Base-by-base conservation (phyloP, 2,113 vertebrate genomes). In the Cromileptes altivelis region DNA sequence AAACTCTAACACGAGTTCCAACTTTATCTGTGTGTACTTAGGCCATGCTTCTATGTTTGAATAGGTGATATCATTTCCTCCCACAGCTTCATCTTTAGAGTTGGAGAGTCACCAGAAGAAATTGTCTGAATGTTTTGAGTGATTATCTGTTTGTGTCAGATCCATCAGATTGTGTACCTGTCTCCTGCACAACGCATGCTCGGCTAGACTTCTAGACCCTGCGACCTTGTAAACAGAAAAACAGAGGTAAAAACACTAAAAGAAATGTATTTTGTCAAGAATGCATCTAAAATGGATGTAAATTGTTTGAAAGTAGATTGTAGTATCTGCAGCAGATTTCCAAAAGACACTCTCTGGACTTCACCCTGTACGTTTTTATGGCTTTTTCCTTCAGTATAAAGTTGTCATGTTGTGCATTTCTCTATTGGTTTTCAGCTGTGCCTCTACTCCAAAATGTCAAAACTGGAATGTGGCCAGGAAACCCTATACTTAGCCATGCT, bases 401-500 rank as follows among this genome's bases (percentile, higher is more conserved):
- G 70, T 74, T 74, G 63, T 79, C 72, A 62, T 65, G 23, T 75
- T 80, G 77, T 80, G 55, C 58, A 58, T 62, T 81, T 65, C 14
- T 49, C 30, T 25, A 27, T 55, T 49, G 57, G 4, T 75, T 70
- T 75, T 65, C 23, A 62, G 13, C 56, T 17, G 23, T 71, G 21
- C 25, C 10, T 86, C 69, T 42, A 63, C 60, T 69, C 18, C 62
- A 37, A 81, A 70, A 84, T 74, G 18, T 70, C 76, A 62, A 75
- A 82, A 71, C 61, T 70, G 25, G 68, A 83, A 60, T 81, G 37
- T 83, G 76, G 67, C 52, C 49, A 77, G 65, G 53, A 84, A 85
- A 83, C 49, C 63, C 70, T 65, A 62, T 67, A 78, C 76, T 84
- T 89, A 67, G 21, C 65, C 25, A 58, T 81, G 80, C 79, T 73